Evolutionary conservation across 2,113 vertebrate genomes (phyloP).

Genomic region (Tangachromis dhanisi): DNA sequence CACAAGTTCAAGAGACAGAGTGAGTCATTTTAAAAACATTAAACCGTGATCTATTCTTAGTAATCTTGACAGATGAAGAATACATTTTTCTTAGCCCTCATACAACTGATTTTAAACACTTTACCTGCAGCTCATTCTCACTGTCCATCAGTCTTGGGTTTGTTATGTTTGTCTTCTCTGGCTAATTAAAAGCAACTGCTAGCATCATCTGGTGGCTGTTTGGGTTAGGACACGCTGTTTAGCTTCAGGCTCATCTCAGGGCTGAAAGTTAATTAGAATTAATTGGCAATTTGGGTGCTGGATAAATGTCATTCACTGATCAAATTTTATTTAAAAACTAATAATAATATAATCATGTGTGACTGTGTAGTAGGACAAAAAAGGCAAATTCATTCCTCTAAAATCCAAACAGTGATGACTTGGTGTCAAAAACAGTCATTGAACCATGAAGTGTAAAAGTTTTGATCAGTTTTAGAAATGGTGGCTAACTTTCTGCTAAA

Average conservation of each 20-base stretch:
- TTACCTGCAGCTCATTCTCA: background rate
- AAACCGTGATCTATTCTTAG: background rate
- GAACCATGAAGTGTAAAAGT: background rate
- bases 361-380: background rate
- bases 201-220: constrained; percentile 14
- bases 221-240: background rate
- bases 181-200: background rate
- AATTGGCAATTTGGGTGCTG: background rate
- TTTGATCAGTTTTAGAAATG: background rate
- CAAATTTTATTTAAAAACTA: background rate
- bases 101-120: background rate
- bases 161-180: background rate
- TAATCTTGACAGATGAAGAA: background rate
- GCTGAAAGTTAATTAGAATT: background rate
- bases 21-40: constrained; percentile 37
- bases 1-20: constrained; percentile 77
- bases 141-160: background rate
- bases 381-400: background rate
- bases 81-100: background rate
- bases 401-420: background rate
- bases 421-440: background rate
- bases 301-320: background rate
- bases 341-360: background rate
- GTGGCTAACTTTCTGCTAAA: background rate
- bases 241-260: background rate